These are phyloP conservation scores for Peromyscus nudipes DNA, from an alignment of 2,797 vertebrate species.

Conservation along the genomic window DNA sequence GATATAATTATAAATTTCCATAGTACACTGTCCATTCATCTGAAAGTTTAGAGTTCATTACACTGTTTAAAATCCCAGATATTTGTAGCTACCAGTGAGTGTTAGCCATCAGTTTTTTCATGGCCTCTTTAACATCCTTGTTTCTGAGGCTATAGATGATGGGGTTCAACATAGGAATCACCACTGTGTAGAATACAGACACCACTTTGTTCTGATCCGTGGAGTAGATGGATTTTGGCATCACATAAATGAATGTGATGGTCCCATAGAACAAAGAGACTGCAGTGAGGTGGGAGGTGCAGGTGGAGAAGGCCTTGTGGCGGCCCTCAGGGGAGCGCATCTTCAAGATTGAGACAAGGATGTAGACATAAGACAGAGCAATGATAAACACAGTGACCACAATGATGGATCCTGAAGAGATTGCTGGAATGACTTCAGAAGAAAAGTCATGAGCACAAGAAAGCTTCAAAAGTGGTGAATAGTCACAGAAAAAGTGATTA, in stretches of 20 bases:
- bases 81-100: not conserved
- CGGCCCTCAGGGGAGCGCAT: not conserved
- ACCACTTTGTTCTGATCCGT: conserved; percentile 20
- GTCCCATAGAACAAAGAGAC: conserved; percentile 70
- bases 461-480: not conserved
- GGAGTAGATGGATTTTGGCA: not conserved
- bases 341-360: conserved; percentile 70
- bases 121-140: conserved; percentile 48
- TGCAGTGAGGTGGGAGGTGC: not conserved
- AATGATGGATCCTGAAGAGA: not conserved
- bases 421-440: not conserved
- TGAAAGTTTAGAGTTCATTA: not conserved
- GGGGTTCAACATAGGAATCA: conserved; percentile 79
- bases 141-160: conserved; percentile 79
- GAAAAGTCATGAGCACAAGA: conserved; percentile 56
- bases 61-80: not conserved
- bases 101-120: not conserved
- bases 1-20: not conserved
- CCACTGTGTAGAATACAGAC: conserved; percentile 71
- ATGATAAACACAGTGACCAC: conserved; percentile 49
- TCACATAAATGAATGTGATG: not conserved
- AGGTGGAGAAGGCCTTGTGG: conserved; percentile 75
- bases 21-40: not conserved
- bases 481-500: conserved; percentile 70
- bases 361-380: conserved; percentile 67